Base-by-base conservation (phyloP, 2,113 vertebrate genomes). In the Labeo catla region DNA sequence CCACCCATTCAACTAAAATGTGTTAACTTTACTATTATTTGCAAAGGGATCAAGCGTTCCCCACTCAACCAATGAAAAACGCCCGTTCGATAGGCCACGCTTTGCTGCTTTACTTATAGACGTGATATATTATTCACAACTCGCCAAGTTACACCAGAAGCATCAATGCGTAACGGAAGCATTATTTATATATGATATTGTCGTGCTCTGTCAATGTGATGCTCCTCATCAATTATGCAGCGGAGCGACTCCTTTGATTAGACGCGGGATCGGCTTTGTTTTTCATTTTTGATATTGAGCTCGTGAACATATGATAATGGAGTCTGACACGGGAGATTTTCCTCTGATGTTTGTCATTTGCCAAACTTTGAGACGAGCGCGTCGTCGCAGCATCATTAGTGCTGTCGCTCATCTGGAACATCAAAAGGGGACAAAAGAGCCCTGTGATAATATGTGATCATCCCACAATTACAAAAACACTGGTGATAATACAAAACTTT, bases 11-110 rank as follows among this genome's bases (percentile, higher is more conserved):
- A 93, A 88, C 90, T 95, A 96, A 94, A 89, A 94, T 91, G 92
- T 94, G 93, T 97, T 98, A 97, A 95, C 95, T 92, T 95, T 95
- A 94, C 93, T 93, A 93, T 95, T 97, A 97, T 97, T 97, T 95
- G 93, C 95, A 95, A 96, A 90, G 93, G 87, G 93, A 93, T 96
- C 94, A 95, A 93, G 91, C 92, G 86, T 92, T 96, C 92, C 91
- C 54, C 65, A 80, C 76, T 93, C 90, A 92, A 87, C 90, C 87
- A 89, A 89, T 92, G 89, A 93, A 90, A 93, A 89, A 86, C 81
- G 85, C 28, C 85, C 92, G 89, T 90, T 90, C 79, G 89, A 87
- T 91, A 84, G 88, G 88, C 86, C 39, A 72, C 61, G 89, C 86
- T 85, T 72, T 43, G 57, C 78, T 13, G 63, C 87, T 50, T 88